Conservation (phyloP, 2,888 invertebrate genomes). For the Cheiracanthium punctorium region DNA sequence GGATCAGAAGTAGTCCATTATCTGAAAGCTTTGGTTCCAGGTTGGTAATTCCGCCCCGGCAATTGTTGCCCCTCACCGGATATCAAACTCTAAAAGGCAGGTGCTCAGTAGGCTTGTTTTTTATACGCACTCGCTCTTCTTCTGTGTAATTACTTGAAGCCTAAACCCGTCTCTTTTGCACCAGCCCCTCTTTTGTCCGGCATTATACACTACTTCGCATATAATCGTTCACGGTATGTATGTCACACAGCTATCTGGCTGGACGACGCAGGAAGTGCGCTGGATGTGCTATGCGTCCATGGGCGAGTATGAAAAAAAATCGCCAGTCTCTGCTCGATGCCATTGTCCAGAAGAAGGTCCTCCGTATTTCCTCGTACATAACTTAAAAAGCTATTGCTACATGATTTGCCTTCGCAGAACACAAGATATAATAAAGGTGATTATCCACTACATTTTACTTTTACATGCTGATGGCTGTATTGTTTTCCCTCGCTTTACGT, state of each 20-base stretch:
- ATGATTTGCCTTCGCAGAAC: no score
- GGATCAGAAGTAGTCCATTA: constrained; percentile 32
- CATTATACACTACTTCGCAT: constrained; percentile 20
- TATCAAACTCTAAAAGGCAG: constrained; percentile 64
- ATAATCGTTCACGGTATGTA: constrained; percentile 40
- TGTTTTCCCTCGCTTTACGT: no score
- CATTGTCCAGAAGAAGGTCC: no score
- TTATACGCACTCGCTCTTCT: constrained; percentile 33
- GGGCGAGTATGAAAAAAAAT: background rate
- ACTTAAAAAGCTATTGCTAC: no score
- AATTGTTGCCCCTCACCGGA: constrained; percentile 58
- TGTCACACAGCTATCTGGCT: constrained; percentile 2
- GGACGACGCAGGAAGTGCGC: constrained; percentile 39
- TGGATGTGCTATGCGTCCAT: no score
- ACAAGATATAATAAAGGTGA: no score
- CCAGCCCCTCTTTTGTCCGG: constrained; percentile 24
- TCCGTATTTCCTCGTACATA: no score
- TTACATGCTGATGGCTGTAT: no score
- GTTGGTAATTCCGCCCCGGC: constrained; percentile 58
- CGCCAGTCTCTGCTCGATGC: no score
- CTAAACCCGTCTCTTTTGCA: constrained; percentile 22
- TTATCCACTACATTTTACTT: no score
- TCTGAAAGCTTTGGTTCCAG: constrained; percentile 64
- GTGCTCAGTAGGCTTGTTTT: constrained; percentile 64
- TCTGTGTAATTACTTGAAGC: constrained; percentile 65